Evolutionary conservation across 1,140 invertebrate genomes (phyloP), one percentile per base, ranked within the genome.

Genomic region (Drosophila kepulauana): DNA sequence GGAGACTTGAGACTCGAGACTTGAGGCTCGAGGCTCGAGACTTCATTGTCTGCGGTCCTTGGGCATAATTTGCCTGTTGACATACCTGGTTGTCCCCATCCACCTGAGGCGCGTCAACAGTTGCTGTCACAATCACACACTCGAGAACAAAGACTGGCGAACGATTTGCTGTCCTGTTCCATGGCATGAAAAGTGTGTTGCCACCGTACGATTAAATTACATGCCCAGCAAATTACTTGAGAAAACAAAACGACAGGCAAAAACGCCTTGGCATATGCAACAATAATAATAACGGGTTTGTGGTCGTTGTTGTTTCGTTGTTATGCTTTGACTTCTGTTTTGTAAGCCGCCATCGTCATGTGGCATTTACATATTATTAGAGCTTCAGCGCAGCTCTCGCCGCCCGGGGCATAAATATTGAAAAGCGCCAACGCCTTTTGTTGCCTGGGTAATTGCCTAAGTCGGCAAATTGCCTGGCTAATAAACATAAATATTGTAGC

Each of bases 251-350:
- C 49, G 71, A 69, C 71, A 74, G 25, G 72, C 66, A 70, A 75
- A 70, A 75, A 70, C 72, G 70, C 75, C 75, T 68, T 49, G 43
- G 28, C 70, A 56, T 78, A 78, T 78, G 75, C 75, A 78, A 78
- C 75, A 77, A 66, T 73, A 74, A 78, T 78, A 78, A 74, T 78
- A 74, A 74, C 74, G 48, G 74, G 62, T 73, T 72, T 75, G 74
- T 1, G 68, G 61, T 64, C 68, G 43, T 43, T 48, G 41, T 30
- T 25, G 3, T 25, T 54, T 64, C 68, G 43, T 43, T 49, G 61
- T 72, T 58, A 72, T 58, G 63, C 61, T 57, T 72, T 51, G 64
- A 62, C 65, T 74, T 57, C 56, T 63, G 58, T 51, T 63, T 56
- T 63, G 43, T 65, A 65, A 65, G 62, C 15, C 69, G 62, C 13